These are phyloP conservation scores for Caenorhabditis becei DNA, from an alignment of 2,888 invertebrate genomes.

Conservation along the genomic window DNA sequence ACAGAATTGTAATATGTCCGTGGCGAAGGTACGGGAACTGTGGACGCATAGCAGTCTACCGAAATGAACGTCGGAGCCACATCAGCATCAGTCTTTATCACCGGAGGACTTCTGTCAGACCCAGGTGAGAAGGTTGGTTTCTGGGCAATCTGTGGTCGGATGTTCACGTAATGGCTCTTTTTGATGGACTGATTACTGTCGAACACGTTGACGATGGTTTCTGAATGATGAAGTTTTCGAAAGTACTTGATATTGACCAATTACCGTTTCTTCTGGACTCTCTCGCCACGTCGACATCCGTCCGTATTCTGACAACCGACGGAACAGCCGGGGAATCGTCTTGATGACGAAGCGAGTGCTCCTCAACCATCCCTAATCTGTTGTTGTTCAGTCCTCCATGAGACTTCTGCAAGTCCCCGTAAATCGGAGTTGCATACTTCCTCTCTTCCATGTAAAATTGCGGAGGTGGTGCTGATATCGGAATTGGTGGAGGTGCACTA, in stretches of 20 bases:
- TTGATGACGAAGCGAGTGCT: constrained; percentile 36
- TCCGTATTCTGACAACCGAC: constrained; percentile 39
- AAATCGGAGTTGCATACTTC: constrained; percentile 34
- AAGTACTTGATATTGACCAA: background rate
- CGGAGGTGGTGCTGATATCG: background rate
- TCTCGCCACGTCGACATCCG: constrained; percentile 39
- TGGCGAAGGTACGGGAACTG: constrained; percentile 35
- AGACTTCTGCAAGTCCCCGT: constrained; percentile 32
- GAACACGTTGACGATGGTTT: constrained; percentile 18
- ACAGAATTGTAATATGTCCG: constrained; percentile 43
- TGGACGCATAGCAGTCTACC: constrained; percentile 28
- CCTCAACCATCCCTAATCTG: constrained; percentile 25
- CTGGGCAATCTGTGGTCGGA: constrained; percentile 50
- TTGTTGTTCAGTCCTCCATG: constrained; percentile 5
- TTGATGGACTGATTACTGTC: constrained; percentile 23
- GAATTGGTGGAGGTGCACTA: constrained; percentile 11
- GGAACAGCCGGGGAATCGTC: constrained; percentile 15
- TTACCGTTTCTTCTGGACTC: constrained; percentile 37
- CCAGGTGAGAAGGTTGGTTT: constrained; percentile 34
- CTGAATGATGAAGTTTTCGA: no score
- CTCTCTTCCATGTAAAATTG: background rate
- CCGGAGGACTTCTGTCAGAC: background rate
- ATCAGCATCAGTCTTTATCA: constrained; percentile 1
- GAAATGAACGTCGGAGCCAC: constrained; percentile 43
- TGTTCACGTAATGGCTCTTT: constrained; percentile 51